These are phyloP conservation scores for Temnothorax ravouxi DNA, from an alignment of 2,888 invertebrate genomes.

Conservation along the genomic window DNA sequence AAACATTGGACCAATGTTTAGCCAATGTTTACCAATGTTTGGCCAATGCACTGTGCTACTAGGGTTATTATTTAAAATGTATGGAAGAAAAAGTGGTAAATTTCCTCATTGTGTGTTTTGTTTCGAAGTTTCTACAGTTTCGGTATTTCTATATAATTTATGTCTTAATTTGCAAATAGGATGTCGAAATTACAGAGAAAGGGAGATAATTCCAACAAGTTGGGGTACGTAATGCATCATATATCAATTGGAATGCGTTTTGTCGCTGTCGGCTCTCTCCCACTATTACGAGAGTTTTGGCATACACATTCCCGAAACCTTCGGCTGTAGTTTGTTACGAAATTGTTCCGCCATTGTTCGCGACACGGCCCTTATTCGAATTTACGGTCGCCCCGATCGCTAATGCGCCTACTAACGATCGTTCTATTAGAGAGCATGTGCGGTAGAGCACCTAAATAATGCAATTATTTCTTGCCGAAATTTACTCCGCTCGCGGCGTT, in stretches of 20 bases:
- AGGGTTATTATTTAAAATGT: neutral
- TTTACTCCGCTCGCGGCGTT: neutral
- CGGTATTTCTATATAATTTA: neutral
- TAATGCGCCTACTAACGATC: conserved; percentile 63
- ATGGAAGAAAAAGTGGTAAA: neutral
- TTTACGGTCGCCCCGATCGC: conserved; percentile 64
- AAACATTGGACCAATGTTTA: too few relatives aligned
- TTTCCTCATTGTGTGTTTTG: neutral
- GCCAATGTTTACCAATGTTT: too few relatives aligned
- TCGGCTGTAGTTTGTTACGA: conserved; percentile 69
- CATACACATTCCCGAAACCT: conserved; percentile 35
- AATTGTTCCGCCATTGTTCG: conserved; percentile 73
- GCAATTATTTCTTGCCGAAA: conserved; percentile 36
- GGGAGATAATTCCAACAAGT: conserved; percentile 60
- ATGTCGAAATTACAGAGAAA: neutral
- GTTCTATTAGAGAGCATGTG: conserved; percentile 38
- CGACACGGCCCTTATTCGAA: conserved; percentile 64
- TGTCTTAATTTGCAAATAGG: neutral
- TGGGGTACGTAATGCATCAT: conserved; percentile 67
- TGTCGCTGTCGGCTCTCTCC: conserved; percentile 44
- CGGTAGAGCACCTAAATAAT: conserved; percentile 31
- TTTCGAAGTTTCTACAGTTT: neutral
- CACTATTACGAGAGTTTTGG: conserved; percentile 66
- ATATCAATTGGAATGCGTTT: conserved; percentile 67
- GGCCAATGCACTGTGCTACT: too few relatives aligned